Percentiles rank a stretch among this genome's conserved stretches.
phyloP scores from a whole-genome alignment of 2,113 vertebrate species.

The Engystomops pustulosus region DNA sequence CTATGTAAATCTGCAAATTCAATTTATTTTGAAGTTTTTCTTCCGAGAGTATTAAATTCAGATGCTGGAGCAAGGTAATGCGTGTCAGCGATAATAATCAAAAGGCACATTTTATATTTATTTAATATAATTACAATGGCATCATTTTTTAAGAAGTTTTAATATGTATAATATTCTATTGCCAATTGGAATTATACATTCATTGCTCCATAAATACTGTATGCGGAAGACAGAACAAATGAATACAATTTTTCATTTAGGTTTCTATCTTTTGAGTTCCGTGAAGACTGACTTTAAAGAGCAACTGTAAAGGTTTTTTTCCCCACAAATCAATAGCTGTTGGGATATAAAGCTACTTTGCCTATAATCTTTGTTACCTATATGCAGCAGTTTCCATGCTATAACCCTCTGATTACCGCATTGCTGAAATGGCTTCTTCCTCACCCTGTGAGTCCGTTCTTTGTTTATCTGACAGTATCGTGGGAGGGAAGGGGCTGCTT shows the following conservation, averaged over 20 bases:
- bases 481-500: too few species aligned
- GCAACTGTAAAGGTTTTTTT: too few species aligned
- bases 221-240: not conserved
- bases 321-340: too few species aligned
- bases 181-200: not conserved
- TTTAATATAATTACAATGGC: constrained; percentile 1
- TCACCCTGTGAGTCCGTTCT: too few species aligned
- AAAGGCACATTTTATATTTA: not conserved
- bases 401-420: too few species aligned
- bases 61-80: not conserved
- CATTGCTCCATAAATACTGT: not conserved
- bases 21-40: constrained; percentile 40
- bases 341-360: too few species aligned
- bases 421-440: too few species aligned
- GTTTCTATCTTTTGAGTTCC: not conserved
- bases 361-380: too few species aligned
- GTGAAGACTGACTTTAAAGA: not conserved
- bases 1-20: constrained; percentile 28
- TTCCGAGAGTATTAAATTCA: constrained; percentile 27
- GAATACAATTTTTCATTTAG: not conserved
- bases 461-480: too few species aligned
- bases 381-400: too few species aligned
- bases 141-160: not conserved
- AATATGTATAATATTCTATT: not conserved
- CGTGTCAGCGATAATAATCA: not conserved